These are phyloP conservation scores for Enteromius viviparus DNA, from an alignment of 2,797 vertebrate species.

Conservation along the genomic window DNA sequence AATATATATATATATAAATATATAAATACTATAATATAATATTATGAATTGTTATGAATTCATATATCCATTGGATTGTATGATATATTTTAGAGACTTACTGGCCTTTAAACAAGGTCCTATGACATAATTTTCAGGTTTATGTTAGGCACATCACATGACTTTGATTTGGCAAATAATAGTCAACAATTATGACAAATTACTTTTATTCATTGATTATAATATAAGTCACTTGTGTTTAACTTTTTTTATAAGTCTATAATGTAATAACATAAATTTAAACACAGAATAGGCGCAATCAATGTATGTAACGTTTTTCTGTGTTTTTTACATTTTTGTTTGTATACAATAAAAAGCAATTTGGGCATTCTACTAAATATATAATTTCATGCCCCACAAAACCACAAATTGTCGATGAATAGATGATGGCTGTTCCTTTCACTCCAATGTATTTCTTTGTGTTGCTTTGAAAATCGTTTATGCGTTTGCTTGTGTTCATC, in stretches of 20 bases:
- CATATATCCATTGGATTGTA: background rate
- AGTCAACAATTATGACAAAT: background rate
- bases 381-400: background rate
- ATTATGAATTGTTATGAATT: background rate
- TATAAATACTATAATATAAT: background rate
- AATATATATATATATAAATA: too few species aligned
- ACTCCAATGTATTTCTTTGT: slow-evolving; percentile 23
- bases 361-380: background rate
- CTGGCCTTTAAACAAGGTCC: too few species aligned
- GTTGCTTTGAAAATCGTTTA: slow-evolving; percentile 27
- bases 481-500: slow-evolving; percentile 33
- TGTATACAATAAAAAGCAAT: background rate
- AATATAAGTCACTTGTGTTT: background rate
- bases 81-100: background rate
- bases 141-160: too few species aligned
- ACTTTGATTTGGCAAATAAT: too few species aligned
- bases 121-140: too few species aligned
- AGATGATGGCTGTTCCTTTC: background rate
- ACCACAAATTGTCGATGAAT: background rate
- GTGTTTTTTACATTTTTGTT: background rate
- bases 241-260: too few species aligned
- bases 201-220: too few species aligned
- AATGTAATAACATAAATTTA: background rate
- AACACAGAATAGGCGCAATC: background rate
- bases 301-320: background rate